phyloP scores from a whole-genome alignment of 2,113 vertebrate species.

The Cygnus atratus region DNA sequence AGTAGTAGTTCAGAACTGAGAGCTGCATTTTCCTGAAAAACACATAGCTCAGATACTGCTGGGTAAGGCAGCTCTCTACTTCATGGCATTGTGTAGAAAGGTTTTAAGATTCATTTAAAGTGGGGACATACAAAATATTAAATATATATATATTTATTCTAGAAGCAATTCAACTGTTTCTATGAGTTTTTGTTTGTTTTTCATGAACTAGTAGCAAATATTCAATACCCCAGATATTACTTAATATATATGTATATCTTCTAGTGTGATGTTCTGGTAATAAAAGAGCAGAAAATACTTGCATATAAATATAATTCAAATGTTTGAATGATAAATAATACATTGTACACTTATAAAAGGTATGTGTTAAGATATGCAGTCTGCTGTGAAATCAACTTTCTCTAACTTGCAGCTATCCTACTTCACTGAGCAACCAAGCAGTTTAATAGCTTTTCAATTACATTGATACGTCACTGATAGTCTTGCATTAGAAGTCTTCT shows the following conservation, averaged over 20 bases:
- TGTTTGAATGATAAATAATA: not conserved
- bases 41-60: not conserved
- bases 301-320: not conserved
- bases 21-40: not conserved
- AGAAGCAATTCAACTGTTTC: not conserved
- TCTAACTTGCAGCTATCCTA: not conserved
- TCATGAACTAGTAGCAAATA: not conserved
- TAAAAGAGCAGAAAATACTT: not conserved
- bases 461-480: not conserved
- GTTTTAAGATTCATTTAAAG: not conserved
- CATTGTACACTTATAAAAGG: not conserved
- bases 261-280: not conserved
- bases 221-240: not conserved
- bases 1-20: not conserved
- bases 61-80: not conserved
- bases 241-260: not conserved
- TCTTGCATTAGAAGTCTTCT: not conserved
- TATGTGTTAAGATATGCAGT: not conserved
- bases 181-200: not conserved
- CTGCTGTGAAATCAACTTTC: not conserved
- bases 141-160: not conserved
- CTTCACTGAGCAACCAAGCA: not conserved
- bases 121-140: not conserved
- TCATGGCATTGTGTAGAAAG: not conserved
- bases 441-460: not conserved